Percentiles rank a stretch among this genome's conserved stretches.
These are phyloP conservation scores for Meloidogyne floridensis DNA, from an alignment of 1,140 invertebrate species.

Conservation along the genomic window DNA sequence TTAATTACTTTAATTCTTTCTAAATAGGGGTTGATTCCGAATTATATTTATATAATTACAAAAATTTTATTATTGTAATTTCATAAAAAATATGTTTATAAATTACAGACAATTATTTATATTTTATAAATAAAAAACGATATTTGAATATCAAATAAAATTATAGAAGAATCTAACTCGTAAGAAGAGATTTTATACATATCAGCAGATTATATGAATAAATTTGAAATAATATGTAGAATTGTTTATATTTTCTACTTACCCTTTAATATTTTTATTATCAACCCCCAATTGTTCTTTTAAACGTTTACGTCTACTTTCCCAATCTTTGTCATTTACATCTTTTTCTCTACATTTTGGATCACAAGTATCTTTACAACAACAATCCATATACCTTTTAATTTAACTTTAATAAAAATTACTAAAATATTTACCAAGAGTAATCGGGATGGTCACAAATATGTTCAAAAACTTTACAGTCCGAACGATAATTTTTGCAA, in stretches of 20 bases:
- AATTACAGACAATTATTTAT: too few species aligned
- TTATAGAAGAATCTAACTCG: too few species aligned
- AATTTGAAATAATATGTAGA: too few species aligned
- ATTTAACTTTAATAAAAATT: not conserved
- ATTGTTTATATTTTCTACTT: not conserved
- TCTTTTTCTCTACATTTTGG: constrained; percentile 15
- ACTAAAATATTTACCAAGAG: not conserved
- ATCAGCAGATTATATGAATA: too few species aligned
- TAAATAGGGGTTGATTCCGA: not conserved
- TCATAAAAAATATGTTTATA: too few species aligned
- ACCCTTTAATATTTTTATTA: not conserved
- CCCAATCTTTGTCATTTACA: not conserved
- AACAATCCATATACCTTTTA: constrained; percentile 27
- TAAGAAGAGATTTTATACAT: too few species aligned
- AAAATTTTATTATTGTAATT: too few species aligned
- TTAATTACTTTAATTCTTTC: too few species aligned
- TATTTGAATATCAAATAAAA: too few species aligned
- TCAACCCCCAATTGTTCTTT: not conserved
- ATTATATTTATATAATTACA: not conserved
- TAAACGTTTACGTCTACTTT: not conserved
- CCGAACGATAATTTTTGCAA: constrained; percentile 18
- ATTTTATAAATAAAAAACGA: too few species aligned
- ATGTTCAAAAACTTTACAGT: constrained; percentile 16
- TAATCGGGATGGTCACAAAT: constrained; percentile 21
- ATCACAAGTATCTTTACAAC: constrained; percentile 20